Conservation (phyloP, 2,113 vertebrate genomes). For the Copsychus sechellarum region DNA sequence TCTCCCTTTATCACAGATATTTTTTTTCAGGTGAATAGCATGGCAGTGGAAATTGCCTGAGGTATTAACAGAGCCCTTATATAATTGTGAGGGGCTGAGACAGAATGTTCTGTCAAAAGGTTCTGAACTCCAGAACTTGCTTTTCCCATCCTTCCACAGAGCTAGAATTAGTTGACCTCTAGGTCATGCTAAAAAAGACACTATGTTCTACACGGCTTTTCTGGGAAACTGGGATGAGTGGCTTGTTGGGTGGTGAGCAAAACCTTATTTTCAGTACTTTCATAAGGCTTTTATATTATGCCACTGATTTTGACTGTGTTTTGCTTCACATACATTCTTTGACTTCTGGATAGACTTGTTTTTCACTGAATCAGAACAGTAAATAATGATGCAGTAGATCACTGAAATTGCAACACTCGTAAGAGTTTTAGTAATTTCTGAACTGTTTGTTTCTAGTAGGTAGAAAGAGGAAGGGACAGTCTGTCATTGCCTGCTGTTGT, state of each 20-base stretch:
- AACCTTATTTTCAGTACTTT: background rate
- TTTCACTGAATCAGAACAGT: background rate
- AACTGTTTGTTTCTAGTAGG: background rate
- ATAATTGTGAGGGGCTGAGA: background rate
- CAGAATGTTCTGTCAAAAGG: conserved; percentile 3
- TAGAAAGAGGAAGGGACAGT: background rate
- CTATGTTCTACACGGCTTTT: background rate
- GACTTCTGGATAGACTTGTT: background rate
- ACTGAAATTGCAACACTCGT: background rate
- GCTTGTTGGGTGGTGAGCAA: background rate
- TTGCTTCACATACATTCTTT: background rate
- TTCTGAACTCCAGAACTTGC: conserved; percentile 18
- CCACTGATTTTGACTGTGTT: background rate
- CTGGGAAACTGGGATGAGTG: background rate
- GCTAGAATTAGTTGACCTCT: conserved; percentile 4
- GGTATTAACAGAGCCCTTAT: background rate
- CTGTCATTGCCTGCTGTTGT: background rate
- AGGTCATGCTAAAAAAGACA: background rate
- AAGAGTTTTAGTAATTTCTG: background rate
- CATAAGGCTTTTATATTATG: background rate
- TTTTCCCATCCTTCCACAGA: background rate
- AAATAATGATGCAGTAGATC: background rate
- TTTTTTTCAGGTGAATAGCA: background rate
- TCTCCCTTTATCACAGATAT: background rate
- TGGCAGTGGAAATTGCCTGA: background rate